These are phyloP conservation scores for Cyanocitta stelleri DNA, from an alignment of 2,113 vertebrate genomes.

Conservation along the genomic window DNA sequence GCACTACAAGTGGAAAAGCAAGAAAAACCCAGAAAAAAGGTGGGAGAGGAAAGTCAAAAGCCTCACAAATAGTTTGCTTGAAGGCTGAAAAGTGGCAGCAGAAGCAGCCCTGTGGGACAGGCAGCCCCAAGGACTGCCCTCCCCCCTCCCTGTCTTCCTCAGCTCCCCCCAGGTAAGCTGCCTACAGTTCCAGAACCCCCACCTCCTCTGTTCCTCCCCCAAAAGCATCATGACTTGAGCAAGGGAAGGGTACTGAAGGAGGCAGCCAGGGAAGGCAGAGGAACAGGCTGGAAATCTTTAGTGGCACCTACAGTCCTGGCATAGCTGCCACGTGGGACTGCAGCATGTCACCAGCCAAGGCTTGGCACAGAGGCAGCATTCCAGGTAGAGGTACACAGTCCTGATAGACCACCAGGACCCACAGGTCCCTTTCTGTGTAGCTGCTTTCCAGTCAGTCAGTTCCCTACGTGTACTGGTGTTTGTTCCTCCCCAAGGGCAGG, in stretches of 20 bases:
- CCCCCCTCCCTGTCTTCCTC: background rate
- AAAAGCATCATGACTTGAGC: rapidly evolving
- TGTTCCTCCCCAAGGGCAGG: background rate
- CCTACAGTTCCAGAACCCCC: background rate
- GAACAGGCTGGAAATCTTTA: background rate
- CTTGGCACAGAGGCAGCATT: background rate
- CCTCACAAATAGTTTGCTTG: background rate
- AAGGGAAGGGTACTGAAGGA: background rate
- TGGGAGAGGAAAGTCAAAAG: background rate
- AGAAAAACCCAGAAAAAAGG: background rate
- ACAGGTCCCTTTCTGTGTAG: background rate
- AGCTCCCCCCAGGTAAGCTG: background rate
- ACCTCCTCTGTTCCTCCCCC: rapidly evolving
- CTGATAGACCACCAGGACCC: rapidly evolving
- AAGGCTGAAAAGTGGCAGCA: background rate
- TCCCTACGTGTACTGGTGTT: no score
- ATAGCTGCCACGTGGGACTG: rapidly evolving
- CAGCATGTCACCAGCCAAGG: rapidly evolving
- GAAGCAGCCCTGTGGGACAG: background rate
- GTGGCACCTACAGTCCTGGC: background rate
- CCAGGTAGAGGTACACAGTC: background rate
- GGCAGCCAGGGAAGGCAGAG: background rate
- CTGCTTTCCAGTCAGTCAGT: background rate
- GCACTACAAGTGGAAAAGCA: background rate
- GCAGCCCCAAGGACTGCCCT: background rate